Evolutionary conservation across 2,888 invertebrate genomes (phyloP).

Genomic region (Boloria euphrosyne): DNA sequence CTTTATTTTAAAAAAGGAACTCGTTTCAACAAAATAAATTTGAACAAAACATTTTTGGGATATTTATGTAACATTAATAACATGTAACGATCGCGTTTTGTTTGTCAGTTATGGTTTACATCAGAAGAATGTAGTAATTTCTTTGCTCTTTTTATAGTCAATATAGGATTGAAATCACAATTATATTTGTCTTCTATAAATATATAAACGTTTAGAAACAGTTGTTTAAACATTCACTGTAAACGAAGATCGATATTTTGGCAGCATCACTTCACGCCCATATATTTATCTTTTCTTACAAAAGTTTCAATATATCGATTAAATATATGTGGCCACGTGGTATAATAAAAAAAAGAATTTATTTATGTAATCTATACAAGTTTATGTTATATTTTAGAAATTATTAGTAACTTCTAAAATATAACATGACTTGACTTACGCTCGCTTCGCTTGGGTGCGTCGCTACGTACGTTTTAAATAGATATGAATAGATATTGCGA

Average conservation of each 20-base stretch:
- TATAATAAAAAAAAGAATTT: too few species aligned
- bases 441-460: too few species aligned
- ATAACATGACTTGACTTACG: too few species aligned
- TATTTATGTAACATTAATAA: constrained; percentile 11
- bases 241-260: constrained; percentile 35
- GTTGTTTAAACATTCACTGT: constrained; percentile 10
- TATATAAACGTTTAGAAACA: constrained; percentile 1
- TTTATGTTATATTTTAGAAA: too few species aligned
- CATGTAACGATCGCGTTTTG: neutral
- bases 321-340: constrained; percentile 10
- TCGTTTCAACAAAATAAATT: neutral
- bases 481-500: too few species aligned
- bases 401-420: too few species aligned
- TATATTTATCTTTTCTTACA: constrained; percentile 25
- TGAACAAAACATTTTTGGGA: neutral
- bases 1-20: constrained; percentile 37
- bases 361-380: too few species aligned
- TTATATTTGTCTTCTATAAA: too few species aligned
- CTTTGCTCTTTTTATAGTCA: too few species aligned
- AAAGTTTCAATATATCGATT: neutral
- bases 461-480: too few species aligned
- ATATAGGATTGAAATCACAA: too few species aligned
- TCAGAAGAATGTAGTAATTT: too few species aligned
- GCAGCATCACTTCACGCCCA: constrained; percentile 37
- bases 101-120: neutral